Base-by-base conservation (phyloP, 2,888 invertebrate genomes). In the Xanthorhoe spadicearia region DNA sequence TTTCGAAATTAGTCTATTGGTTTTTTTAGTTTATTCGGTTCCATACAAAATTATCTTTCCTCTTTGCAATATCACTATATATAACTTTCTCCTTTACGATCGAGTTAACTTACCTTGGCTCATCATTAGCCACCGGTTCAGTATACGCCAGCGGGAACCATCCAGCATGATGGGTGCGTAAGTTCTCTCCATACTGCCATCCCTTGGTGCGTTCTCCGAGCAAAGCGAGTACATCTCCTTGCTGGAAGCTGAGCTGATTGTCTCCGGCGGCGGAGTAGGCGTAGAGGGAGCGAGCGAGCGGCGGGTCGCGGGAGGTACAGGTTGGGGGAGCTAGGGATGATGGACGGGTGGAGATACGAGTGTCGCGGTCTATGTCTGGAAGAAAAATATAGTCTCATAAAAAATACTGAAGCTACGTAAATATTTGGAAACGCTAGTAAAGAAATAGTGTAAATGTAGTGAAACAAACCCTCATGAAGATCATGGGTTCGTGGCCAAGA, bases 61-160 rank as follows among this genome's bases (percentile, higher is more conserved):
- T n/a, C n/a, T n/a, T n/a, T n/a, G n/a, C n/a, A n/a, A n/a, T n/a
- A n/a, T n/a, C n/a, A n/a, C n/a, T n/a, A n/a, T n/a, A n/a, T n/a
- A n/a, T n/a, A n/a, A n/a, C 28, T 2, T 5, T 28, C 28, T 10
- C 9, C 0, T 9, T 10, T 38, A 38, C 9, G 10, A 38, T 9
- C 10, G 10, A 10, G 9, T 38, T 18, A 58, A 54, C 62, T 57
- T 18, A 68, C 68, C 68, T 68, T 18, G 71, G 66, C 8, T 95
- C 94, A 74, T 95, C 96, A 77, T 95, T 96, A 63, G 95, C 92
- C 57, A 96, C 94, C n/a, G 94, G 94, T 89, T 98, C 98, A 35
- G 98, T 98, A 82, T 98, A 98, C n/a, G 98, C 98, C 70, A 98
- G 92, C 0, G 98, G 98, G 89, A 98, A 98, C 98, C 98, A 98